Evolutionary conservation across 2,888 invertebrate genomes (phyloP).

Genomic region (Cephalotes varians): DNA sequence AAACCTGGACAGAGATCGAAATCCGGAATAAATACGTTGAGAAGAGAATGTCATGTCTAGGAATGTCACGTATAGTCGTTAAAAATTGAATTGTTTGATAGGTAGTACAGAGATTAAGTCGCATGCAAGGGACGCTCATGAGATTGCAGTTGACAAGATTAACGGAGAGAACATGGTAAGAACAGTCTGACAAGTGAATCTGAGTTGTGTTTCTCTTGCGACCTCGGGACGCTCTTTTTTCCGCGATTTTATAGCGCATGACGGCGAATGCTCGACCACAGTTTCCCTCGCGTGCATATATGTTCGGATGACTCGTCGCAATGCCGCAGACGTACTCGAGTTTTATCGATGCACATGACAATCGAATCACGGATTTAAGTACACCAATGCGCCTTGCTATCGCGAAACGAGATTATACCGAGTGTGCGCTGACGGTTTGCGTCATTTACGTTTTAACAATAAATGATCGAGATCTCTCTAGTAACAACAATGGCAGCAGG

Average conservation of each 20-base stretch:
- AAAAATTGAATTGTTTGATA: slow-evolving; percentile 29
- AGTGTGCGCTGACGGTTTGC: neutral
- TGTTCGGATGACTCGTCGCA: neutral
- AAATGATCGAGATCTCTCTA: neutral
- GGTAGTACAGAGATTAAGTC: slow-evolving; percentile 13
- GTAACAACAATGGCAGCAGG: neutral
- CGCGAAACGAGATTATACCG: slow-evolving; percentile 22
- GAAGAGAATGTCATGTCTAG: neutral
- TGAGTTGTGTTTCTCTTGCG: slow-evolving; percentile 8
- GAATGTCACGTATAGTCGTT: neutral
- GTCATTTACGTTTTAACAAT: slow-evolving; percentile 22
- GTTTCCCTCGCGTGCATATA: neutral
- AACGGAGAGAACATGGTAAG: slow-evolving; percentile 23
- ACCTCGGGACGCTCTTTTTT: neutral
- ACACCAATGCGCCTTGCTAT: neutral
- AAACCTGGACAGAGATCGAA: neutral
- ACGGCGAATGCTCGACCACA: slow-evolving; percentile 1
- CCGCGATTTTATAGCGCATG: slow-evolving; percentile 23
- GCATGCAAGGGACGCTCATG: slow-evolving; percentile 16
- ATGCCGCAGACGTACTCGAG: neutral
- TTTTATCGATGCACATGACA: slow-evolving; percentile 29
- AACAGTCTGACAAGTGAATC: slow-evolving; percentile 17
- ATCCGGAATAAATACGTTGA: neutral
- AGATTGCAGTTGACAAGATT: slow-evolving; percentile 34
- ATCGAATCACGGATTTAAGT: slow-evolving; percentile 24